Percentiles rank a stretch among this genome's conserved stretches.
phyloP scores from a whole-genome alignment of 1,140 invertebrate genomes.

The Drosophila nikananu region DNA sequence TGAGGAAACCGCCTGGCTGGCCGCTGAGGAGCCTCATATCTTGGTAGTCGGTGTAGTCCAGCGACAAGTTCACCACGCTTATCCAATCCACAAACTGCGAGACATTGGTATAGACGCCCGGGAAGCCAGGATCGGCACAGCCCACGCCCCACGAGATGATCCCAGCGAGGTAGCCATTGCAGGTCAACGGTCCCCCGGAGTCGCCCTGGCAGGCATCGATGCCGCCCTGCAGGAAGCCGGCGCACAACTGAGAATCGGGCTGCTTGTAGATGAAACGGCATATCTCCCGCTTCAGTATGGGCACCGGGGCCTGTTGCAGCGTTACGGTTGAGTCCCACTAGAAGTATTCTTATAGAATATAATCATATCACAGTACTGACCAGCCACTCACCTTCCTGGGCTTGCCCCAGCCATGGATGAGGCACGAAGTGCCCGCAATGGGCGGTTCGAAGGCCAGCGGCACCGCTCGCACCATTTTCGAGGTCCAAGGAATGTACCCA shows the following conservation, averaged over 20 bases:
- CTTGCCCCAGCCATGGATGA: slow-evolving; percentile 64
- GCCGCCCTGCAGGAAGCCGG: slow-evolving; percentile 60
- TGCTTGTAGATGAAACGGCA: slow-evolving; percentile 45
- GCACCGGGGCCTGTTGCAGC: slow-evolving; percentile 47
- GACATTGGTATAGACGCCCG: slow-evolving; percentile 91
- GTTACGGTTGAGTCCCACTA: slow-evolving; percentile 9
- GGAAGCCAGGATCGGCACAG: slow-evolving; percentile 88
- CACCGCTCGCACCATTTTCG: slow-evolving; percentile 1
- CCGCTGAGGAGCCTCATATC: not conserved
- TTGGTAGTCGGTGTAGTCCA: slow-evolving; percentile 18
- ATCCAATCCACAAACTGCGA: slow-evolving; percentile 88
- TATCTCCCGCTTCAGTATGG: slow-evolving; percentile 30
- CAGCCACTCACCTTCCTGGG: not conserved
- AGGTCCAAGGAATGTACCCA: slow-evolving; percentile 19
- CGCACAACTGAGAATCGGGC: slow-evolving; percentile 62
- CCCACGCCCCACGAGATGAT: slow-evolving; percentile 90
- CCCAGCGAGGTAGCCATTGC: slow-evolving; percentile 87
- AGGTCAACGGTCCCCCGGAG: slow-evolving; percentile 87
- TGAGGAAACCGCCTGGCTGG: not conserved
- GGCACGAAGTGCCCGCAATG: slow-evolving; percentile 30
- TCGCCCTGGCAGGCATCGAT: slow-evolving; percentile 85
- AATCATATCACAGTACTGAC: not conserved
- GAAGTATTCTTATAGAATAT: not conserved
- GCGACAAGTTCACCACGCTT: not conserved
- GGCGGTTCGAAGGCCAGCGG: not conserved